These are phyloP conservation scores for Drosophila yakuba DNA, from an alignment of 1,140 invertebrate species.

Conservation along the genomic window DNA sequence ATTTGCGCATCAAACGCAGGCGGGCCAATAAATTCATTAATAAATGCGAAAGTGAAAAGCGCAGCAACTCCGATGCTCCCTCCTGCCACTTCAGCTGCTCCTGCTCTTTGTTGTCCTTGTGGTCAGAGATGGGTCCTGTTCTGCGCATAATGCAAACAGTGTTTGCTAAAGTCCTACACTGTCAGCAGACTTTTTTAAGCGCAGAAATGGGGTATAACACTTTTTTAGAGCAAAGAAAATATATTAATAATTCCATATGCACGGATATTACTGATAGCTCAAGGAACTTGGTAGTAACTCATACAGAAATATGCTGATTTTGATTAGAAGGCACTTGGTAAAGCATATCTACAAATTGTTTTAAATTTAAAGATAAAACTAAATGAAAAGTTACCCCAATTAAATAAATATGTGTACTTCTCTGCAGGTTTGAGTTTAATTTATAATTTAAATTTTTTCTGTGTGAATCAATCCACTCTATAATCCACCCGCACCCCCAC, in stretches of 20 bases:
- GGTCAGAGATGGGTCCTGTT: constrained; percentile 24
- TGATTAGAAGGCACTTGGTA: too few species aligned
- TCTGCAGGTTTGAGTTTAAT: neutral
- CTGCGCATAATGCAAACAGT: constrained; percentile 55
- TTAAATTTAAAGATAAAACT: too few species aligned
- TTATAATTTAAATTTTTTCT: neutral
- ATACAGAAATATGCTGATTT: too few species aligned
- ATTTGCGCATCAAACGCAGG: constrained; percentile 63
- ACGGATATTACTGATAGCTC: too few species aligned
- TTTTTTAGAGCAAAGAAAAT: neutral
- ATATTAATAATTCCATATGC: too few species aligned
- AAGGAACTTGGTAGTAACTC: too few species aligned
- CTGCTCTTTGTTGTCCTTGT: constrained; percentile 18
- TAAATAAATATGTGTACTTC: too few species aligned
- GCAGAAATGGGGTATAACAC: neutral
- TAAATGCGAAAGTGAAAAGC: constrained; percentile 66
- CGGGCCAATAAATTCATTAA: constrained; percentile 69
- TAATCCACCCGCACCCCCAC: neutral
- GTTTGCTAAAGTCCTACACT: constrained; percentile 27
- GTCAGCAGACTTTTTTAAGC: constrained; percentile 1
- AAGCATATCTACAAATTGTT: too few species aligned
- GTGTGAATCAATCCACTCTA: neutral
- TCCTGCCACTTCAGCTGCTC: constrained; percentile 2
- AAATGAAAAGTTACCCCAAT: too few species aligned
- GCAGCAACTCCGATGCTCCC: constrained; percentile 28